A percentile compares a stretch with the other conserved stretches of the same genome.
phyloP scores from a whole-genome alignment of 2,888 invertebrate genomes.

The Pycnomerus fuliginosus region DNA sequence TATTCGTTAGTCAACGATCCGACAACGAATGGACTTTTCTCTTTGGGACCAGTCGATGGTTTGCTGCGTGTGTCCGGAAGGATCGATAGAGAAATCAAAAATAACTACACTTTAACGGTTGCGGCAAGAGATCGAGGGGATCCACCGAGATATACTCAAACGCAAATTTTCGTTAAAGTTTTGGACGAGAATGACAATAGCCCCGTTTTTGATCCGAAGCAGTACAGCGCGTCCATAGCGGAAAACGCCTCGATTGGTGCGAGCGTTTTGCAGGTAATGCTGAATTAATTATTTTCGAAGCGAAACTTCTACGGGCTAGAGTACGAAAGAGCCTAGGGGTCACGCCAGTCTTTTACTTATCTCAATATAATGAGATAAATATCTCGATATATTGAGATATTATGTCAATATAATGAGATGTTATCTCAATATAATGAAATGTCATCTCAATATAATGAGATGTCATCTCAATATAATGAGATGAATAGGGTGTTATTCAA shows the following conservation, averaged over 20 bases:
- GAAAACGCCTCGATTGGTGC: constrained; percentile 95
- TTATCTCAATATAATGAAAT: too few species aligned
- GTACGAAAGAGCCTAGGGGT: too few species aligned
- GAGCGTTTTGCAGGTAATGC: constrained; percentile 76
- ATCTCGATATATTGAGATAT: too few species aligned
- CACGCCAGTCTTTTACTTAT: too few species aligned
- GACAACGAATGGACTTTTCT: constrained; percentile 68
- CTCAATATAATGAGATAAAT: too few species aligned
- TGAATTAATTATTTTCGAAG: not conserved
- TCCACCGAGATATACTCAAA: constrained; percentile 71
- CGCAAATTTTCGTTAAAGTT: constrained; percentile 70
- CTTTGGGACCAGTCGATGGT: constrained; percentile 84
- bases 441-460: too few species aligned
- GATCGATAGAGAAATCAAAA: constrained; percentile 79
- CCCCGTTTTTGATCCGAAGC: constrained; percentile 84
- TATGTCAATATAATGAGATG: too few species aligned
- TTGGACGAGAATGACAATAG: constrained; percentile 89
- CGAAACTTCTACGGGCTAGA: too few species aligned
- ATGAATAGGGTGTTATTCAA: too few species aligned
- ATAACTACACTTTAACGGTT: constrained; percentile 73
- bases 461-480: too few species aligned
- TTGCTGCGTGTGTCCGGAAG: constrained; percentile 80
- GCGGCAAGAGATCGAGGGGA: constrained; percentile 89
- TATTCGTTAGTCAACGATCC: constrained; percentile 74
- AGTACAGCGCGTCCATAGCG: constrained; percentile 85